A percentile compares a stretch with the other conserved stretches of the same genome.
These are phyloP conservation scores for Heloderma charlesbogerti DNA, from an alignment of 2,113 vertebrate genomes.

Conservation along the genomic window DNA sequence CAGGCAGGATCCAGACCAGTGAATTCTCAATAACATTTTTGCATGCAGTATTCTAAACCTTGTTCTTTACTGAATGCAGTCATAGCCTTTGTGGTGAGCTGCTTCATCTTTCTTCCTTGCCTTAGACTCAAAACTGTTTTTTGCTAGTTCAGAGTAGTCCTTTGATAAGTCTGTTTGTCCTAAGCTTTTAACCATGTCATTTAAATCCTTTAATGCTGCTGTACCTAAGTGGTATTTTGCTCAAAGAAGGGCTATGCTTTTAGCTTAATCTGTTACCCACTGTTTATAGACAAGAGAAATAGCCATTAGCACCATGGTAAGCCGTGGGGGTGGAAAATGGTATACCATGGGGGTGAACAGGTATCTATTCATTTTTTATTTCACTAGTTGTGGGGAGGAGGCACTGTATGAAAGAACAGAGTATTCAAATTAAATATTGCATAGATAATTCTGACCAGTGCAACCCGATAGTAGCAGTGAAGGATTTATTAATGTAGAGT, in stretches of 20 bases:
- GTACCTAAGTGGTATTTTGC: accelerated
- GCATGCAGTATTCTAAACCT: neutral
- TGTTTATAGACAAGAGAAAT: accelerated
- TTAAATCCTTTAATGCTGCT: conserved; percentile 47
- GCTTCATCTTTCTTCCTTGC: neutral
- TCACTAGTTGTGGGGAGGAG: neutral
- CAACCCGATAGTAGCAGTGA: conserved; percentile 18
- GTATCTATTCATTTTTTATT: neutral
- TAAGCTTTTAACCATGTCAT: conserved; percentile 41
- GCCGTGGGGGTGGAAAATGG: neutral
- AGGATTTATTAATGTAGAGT: conserved; percentile 45
- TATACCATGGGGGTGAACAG: neutral
- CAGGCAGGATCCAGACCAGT: conserved; percentile 19
- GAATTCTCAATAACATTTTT: conserved; percentile 27
- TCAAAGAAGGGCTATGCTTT: conserved; percentile 1
- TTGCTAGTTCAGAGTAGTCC: neutral
- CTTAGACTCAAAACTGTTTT: conserved; percentile 30
- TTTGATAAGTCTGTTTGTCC: conserved; percentile 52
- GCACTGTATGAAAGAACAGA: neutral
- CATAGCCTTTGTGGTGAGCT: conserved; percentile 3
- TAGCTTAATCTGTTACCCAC: neutral
- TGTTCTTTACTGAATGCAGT: neutral
- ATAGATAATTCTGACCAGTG: neutral
- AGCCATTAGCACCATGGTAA: neutral
- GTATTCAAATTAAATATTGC: neutral